Evolutionary conservation across 2,113 vertebrate species (phyloP).

Genomic region (Halichoeres trimaculatus): DNA sequence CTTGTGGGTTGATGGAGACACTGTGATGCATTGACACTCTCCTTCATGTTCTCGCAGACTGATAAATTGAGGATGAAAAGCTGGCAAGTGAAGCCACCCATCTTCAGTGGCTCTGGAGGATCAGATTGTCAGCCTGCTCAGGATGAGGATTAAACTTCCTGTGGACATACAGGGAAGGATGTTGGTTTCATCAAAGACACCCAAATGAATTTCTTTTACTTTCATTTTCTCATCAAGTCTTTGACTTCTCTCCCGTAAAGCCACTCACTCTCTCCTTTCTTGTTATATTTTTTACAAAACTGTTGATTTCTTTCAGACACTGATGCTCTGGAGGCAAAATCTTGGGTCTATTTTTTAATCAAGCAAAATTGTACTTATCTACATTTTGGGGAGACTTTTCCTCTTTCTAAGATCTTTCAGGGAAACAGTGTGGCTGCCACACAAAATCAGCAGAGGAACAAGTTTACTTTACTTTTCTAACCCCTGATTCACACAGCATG

Average conservation of each 20-base stretch:
- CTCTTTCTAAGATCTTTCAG: slow-evolving; percentile 11
- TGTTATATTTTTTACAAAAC: background rate
- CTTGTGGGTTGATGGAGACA: slow-evolving; percentile 38
- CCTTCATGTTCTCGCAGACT: slow-evolving; percentile 12
- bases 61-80: slow-evolving; percentile 50
- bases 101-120: slow-evolving; percentile 30
- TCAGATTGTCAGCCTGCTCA: slow-evolving; percentile 19
- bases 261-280: background rate
- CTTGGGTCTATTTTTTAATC: too few relatives aligned
- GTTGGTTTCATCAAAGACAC: slow-evolving; percentile 25
- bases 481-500: too few relatives aligned
- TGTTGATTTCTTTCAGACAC: background rate
- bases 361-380: too few relatives aligned
- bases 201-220: background rate
- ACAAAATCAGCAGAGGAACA: background rate
- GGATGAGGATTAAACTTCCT: slow-evolving; percentile 6
- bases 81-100: slow-evolving; percentile 15
- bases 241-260: background rate
- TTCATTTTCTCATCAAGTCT: slow-evolving; percentile 6
- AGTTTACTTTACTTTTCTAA: background rate
- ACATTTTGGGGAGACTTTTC: background rate
- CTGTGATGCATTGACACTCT: slow-evolving; percentile 30
- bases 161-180: background rate
- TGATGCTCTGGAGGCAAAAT: background rate
- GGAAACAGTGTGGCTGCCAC: background rate